These are phyloP conservation scores for Biston betularia DNA, from an alignment of 2,888 invertebrate species.

Conservation along the genomic window DNA sequence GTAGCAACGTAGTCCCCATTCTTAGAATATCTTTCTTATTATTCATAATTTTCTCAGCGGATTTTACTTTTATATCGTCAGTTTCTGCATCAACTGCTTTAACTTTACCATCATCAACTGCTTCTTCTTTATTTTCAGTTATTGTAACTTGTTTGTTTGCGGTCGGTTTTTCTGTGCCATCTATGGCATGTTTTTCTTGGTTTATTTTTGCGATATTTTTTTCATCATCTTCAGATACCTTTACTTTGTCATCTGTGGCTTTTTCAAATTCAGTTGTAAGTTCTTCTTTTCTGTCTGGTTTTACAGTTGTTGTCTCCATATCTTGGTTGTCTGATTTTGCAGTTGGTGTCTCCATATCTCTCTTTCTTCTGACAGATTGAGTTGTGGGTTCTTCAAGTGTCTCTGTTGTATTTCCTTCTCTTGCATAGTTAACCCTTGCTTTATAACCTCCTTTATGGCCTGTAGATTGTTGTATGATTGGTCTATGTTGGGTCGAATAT, in stretches of 20 bases:
- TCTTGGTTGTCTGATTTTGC: too few species aligned
- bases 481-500: conserved; percentile 62
- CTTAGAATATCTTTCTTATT: conserved; percentile 1
- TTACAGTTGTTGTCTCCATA: neutral
- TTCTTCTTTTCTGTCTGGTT: neutral
- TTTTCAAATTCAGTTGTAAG: neutral
- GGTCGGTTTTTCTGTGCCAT: neutral
- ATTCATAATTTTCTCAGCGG: neutral
- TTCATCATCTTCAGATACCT: neutral
- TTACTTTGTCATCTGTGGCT: neutral
- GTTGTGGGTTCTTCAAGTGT: conserved; percentile 13
- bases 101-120: conserved; percentile 7
- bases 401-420: conserved; percentile 28
- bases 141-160: neutral
- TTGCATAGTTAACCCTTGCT: neutral
- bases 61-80: conserved; percentile 9
- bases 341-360: conserved; percentile 12
- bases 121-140: neutral
- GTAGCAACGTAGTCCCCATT: neutral
- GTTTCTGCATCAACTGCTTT: neutral
- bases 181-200: conserved; percentile 7
- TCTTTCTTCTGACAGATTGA: conserved; percentile 26
- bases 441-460: conserved; percentile 40
- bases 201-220: neutral
- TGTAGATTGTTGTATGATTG: conserved; percentile 54